Evolutionary conservation across 2,888 invertebrate genomes (phyloP).

Genomic region (Sphaeridia pumilis): DNA sequence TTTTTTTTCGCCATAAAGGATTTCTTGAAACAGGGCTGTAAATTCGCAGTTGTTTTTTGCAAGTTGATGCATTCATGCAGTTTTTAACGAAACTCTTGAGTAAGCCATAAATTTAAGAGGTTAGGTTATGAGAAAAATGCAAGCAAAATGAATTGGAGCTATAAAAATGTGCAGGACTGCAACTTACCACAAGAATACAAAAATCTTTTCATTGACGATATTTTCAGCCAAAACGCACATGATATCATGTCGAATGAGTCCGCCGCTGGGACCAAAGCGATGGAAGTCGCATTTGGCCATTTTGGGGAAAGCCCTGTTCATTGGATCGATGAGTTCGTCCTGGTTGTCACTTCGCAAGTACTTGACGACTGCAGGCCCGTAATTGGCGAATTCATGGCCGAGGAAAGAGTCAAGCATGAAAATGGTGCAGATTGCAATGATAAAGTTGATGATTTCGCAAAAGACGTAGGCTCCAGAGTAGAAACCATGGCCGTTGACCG

Average conservation of each 20-base stretch:
- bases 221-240: constrained; percentile 37
- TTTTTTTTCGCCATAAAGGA: too few relatives aligned
- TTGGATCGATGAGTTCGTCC: constrained; percentile 36
- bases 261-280: constrained; percentile 31
- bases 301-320: constrained; percentile 36
- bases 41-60: too few relatives aligned
- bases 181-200: constrained; percentile 34
- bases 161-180: too few relatives aligned
- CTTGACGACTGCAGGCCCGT: constrained; percentile 37
- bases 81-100: too few relatives aligned
- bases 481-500: not conserved
- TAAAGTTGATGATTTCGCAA: constrained; percentile 36
- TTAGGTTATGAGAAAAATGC: too few relatives aligned
- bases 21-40: too few relatives aligned
- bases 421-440: constrained; percentile 38
- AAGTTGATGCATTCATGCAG: too few relatives aligned
- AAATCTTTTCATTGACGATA: constrained; percentile 37
- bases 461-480: constrained; percentile 33
- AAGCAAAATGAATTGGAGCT: too few relatives aligned
- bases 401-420: constrained; percentile 37
- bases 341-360: constrained; percentile 33
- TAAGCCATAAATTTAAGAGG: too few relatives aligned
- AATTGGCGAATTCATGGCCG: constrained; percentile 37
- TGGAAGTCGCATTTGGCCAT: constrained; percentile 38
- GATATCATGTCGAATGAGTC: constrained; percentile 34